Percentiles rank a stretch among this genome's conserved stretches.
Conservation (phyloP, 2,113 vertebrate genomes). For the Alexandromys fortis region DNA sequence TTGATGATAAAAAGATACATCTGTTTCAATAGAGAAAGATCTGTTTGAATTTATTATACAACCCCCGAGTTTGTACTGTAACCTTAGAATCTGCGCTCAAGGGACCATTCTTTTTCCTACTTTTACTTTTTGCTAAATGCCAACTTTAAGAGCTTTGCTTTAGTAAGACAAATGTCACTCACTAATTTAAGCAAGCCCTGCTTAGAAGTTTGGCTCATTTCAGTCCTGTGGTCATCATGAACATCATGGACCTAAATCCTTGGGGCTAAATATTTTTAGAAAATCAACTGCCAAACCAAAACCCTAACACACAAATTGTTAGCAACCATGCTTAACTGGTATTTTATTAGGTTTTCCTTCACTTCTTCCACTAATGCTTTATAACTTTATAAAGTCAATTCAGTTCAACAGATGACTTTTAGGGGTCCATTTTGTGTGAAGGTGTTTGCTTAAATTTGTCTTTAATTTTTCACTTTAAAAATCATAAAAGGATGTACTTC, state of each 20-base stretch:
- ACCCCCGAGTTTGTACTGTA: neutral
- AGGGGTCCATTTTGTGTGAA: neutral
- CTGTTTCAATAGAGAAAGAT: neutral
- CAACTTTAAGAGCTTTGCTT: neutral
- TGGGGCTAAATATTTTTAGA: neutral
- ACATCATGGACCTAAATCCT: neutral
- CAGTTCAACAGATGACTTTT: neutral
- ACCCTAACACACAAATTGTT: neutral
- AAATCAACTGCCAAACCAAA: neutral
- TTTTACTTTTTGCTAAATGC: neutral
- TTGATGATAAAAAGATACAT: neutral
- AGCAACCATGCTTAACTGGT: neutral
- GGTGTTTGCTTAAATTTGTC: neutral
- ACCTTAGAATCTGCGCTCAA: neutral
- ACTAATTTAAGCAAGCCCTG: neutral
- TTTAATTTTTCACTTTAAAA: neutral
- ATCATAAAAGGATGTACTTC: neutral
- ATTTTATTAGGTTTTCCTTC: neutral
- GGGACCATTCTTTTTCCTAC: neutral
- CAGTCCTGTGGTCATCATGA: neutral
- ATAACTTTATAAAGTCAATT: neutral
- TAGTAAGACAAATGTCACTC: neutral
- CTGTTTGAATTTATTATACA: neutral
- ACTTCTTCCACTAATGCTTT: neutral
- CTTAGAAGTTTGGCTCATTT: constrained; percentile 14